Percentiles rank a stretch among this genome's conserved stretches.
Evolutionary conservation across 2,888 invertebrate genomes (phyloP).

Genomic region (Eumerus sabulonum): DNA sequence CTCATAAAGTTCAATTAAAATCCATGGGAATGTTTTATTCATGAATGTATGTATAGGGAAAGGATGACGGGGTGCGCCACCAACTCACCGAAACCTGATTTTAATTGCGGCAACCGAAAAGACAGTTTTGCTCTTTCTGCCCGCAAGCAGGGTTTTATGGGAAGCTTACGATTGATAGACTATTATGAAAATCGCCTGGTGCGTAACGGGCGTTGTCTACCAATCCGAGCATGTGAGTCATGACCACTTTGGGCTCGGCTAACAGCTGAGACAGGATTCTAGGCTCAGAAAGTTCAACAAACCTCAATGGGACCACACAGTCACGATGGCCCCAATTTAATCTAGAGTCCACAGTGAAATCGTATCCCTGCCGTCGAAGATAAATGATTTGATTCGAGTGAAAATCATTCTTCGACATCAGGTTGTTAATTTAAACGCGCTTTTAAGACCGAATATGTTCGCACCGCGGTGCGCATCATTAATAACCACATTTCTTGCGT

Average conservation of each 20-base stretch:
- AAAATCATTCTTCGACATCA: constrained; percentile 59
- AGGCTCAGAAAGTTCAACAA: too few relatives aligned
- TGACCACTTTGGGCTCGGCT: too few relatives aligned
- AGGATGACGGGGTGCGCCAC: constrained; percentile 67
- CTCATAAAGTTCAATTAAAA: constrained; percentile 68
- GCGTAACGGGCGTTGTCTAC: constrained; percentile 57
- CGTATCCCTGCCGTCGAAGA: constrained; percentile 40
- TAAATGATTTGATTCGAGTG: constrained; percentile 48
- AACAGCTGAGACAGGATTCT: too few relatives aligned
- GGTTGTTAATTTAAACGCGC: constrained; percentile 62
- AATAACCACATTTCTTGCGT: constrained; percentile 39
- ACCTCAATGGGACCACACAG: too few relatives aligned
- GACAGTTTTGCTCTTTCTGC: background rate
- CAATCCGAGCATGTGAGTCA: too few relatives aligned
- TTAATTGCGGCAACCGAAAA: constrained; percentile 62
- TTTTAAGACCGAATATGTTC: constrained; percentile 58
- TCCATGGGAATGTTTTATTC: constrained; percentile 68
- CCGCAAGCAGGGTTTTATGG: background rate
- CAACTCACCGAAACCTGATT: constrained; percentile 69
- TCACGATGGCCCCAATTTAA: too few relatives aligned
- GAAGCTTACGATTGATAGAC: constrained; percentile 48
- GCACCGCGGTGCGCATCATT: constrained; percentile 43
- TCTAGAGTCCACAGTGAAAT: constrained; percentile 36
- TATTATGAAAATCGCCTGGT: constrained; percentile 35
- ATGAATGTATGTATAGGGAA: constrained; percentile 43